Conservation (phyloP, 2,888 invertebrate genomes). For the Drosophila neotestacea region DNA sequence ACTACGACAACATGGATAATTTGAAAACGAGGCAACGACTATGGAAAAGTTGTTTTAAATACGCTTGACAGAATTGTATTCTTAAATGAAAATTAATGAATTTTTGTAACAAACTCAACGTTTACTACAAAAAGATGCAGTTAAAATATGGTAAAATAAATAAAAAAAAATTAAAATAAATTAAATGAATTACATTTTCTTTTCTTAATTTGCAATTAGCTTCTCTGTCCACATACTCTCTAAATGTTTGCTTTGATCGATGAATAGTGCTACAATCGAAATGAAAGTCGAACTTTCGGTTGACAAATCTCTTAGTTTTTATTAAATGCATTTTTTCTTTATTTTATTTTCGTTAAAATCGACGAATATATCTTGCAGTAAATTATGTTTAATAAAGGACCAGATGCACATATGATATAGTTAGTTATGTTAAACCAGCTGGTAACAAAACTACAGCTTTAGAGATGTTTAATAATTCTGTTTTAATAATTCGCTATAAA, state of each 20-base stretch:
- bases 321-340: neutral
- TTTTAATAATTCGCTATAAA: too few species aligned
- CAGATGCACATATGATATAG: too few species aligned
- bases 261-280: too few species aligned
- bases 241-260: too few species aligned
- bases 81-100: slow-evolving; percentile 46
- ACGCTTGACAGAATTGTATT: slow-evolving; percentile 31
- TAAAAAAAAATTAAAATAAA: neutral
- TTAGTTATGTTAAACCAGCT: too few species aligned
- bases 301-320: neutral
- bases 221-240: too few species aligned
- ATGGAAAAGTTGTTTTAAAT: slow-evolving; percentile 23
- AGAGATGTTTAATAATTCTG: too few species aligned
- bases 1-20: slow-evolving; percentile 48
- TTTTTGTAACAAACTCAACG: slow-evolving; percentile 1
- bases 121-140: slow-evolving; percentile 14
- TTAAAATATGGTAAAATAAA: neutral
- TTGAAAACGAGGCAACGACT: slow-evolving; percentile 19
- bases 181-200: neutral
- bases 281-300: neutral
- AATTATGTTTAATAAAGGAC: too few species aligned
- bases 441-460: too few species aligned
- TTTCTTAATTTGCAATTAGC: too few species aligned
- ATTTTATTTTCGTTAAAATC: too few species aligned
- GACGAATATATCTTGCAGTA: too few species aligned